Conservation (phyloP, 2,888 invertebrate genomes). For the Polymixis flavicincta region DNA sequence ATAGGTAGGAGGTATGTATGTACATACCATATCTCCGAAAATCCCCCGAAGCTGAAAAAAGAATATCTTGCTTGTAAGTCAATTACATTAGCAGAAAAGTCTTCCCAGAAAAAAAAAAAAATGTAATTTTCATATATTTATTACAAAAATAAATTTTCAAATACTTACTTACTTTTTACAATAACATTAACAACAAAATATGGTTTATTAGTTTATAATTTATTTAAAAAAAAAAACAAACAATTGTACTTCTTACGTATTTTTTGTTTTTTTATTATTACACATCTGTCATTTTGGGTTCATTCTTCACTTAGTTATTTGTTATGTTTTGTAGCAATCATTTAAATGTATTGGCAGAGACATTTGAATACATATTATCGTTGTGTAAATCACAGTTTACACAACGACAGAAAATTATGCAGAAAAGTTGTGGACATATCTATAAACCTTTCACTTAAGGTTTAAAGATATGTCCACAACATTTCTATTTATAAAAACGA, state of each 20-base stretch:
- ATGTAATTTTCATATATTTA: constrained; percentile 65
- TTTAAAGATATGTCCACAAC: neutral
- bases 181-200: constrained; percentile 75
- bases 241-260: constrained; percentile 65
- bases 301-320: neutral
- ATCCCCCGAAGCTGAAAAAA: no score
- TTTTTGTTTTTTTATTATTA: constrained; percentile 19
- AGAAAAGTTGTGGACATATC: no score
- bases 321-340: neutral
- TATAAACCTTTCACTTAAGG: no score
- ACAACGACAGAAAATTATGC: no score
- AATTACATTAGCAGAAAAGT: no score
- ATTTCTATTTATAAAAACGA: neutral
- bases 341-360: neutral
- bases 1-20: no score
- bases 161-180: constrained; percentile 63
- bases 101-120: neutral
- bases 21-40: no score
- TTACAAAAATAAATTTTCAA: constrained; percentile 73
- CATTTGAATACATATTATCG: neutral
- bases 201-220: constrained; percentile 56
- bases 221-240: constrained; percentile 53
- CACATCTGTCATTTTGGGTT: constrained; percentile 31
- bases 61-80: no score
- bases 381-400: neutral